Conservation (phyloP, 2,797 vertebrate genomes). For the Ctenopoma kingsleyae region DNA sequence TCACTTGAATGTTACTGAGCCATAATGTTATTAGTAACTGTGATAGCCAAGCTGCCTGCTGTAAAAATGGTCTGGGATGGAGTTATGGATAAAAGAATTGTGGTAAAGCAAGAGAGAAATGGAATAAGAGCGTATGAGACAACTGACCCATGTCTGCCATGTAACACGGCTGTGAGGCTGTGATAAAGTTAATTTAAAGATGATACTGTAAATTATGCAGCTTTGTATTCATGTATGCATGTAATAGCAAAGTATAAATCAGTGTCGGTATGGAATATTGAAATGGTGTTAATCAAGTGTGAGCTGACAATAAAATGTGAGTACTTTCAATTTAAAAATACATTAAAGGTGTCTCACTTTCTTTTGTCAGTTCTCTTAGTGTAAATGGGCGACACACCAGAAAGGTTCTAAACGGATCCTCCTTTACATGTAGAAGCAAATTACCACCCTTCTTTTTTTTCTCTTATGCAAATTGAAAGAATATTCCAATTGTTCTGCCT, state of each 20-base stretch:
- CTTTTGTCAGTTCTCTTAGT: slow-evolving; percentile 30
- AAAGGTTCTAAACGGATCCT: slow-evolving; percentile 30
- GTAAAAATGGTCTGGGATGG: background rate
- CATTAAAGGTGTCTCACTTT: slow-evolving; percentile 27
- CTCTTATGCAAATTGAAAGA: slow-evolving; percentile 29
- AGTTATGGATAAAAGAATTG: background rate
- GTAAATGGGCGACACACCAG: slow-evolving; percentile 25
- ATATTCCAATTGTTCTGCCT: slow-evolving; percentile 45
- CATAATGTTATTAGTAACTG: slow-evolving; percentile 5
- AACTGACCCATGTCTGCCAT: background rate
- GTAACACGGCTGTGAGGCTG: slow-evolving; percentile 10
- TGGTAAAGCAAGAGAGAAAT: background rate
- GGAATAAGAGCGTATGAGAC: background rate
- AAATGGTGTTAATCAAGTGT: slow-evolving; percentile 10
- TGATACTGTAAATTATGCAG: background rate
- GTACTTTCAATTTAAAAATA: slow-evolving; percentile 40
- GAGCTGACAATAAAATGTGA: slow-evolving; percentile 15
- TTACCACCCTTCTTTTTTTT: background rate
- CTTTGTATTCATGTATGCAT: background rate
- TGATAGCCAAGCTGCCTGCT: background rate
- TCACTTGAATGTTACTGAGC: background rate
- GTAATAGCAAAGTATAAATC: slow-evolving; percentile 2
- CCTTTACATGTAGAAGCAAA: slow-evolving; percentile 26
- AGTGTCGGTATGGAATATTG: background rate
- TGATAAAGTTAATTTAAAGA: slow-evolving; percentile 9